Evolutionary conservation across 1,140 invertebrate species (phyloP).

Genomic region (Drosophila fuyamai): DNA sequence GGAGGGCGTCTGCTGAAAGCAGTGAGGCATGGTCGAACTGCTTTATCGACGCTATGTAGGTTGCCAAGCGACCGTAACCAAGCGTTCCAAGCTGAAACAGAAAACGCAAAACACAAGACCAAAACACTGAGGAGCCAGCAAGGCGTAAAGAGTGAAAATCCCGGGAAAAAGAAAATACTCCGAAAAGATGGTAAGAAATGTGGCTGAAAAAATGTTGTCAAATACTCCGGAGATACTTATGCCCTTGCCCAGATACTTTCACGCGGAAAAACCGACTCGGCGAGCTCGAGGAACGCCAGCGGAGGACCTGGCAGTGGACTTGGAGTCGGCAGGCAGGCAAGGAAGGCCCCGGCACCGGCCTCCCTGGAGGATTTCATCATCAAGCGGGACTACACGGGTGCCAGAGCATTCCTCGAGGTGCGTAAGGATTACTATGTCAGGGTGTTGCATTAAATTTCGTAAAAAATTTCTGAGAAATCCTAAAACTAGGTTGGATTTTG

Average conservation of each 20-base stretch:
- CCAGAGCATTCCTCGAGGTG: slow-evolving; percentile 95
- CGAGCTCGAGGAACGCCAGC: slow-evolving; percentile 84
- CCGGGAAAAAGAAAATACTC: slow-evolving; percentile 12
- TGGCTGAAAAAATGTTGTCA: slow-evolving; percentile 42
- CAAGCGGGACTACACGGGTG: slow-evolving; percentile 96
- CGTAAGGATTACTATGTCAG: slow-evolving; percentile 11
- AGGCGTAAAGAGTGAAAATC: slow-evolving; percentile 18
- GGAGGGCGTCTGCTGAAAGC: slow-evolving; percentile 17
- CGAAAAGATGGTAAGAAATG: slow-evolving; percentile 72
- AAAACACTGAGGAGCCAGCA: slow-evolving; percentile 8
- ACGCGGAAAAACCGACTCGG: slow-evolving; percentile 88
- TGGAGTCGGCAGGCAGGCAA: slow-evolving; percentile 68
- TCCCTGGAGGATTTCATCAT: slow-evolving; percentile 96
- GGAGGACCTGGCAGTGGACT: slow-evolving; percentile 42
- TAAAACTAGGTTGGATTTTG: too few relatives aligned
- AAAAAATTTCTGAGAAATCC: not conserved
- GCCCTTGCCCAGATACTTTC: slow-evolving; percentile 88
- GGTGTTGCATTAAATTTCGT: too few relatives aligned
- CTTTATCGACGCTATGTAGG: slow-evolving; percentile 71
- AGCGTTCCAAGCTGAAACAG: slow-evolving; percentile 30
- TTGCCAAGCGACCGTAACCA: slow-evolving; percentile 81
- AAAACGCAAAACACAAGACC: slow-evolving; percentile 26
- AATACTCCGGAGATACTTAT: slow-evolving; percentile 31
- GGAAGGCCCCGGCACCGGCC: slow-evolving; percentile 86
- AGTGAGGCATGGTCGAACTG: slow-evolving; percentile 57